Conservation (phyloP, 2,888 invertebrate genomes). For the Phyto melanocephala region DNA sequence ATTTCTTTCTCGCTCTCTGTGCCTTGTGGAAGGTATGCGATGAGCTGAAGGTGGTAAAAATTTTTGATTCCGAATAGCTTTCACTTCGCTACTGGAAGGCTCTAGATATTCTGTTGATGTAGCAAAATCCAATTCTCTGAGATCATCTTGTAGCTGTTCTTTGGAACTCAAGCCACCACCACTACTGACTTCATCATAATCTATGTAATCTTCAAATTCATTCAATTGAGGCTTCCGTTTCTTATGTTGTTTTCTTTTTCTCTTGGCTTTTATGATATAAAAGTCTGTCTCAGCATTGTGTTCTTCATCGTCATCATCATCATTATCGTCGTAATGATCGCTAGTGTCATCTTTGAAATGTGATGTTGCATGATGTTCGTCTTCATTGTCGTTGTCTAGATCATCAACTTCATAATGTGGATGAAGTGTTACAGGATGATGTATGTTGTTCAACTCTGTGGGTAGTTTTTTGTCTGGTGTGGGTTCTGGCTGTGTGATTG, state of each 20-base stretch:
- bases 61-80: slow-evolving; percentile 2
- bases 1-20: neutral
- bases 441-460: slow-evolving; percentile 50
- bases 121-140: slow-evolving; percentile 8
- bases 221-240: slow-evolving; percentile 69
- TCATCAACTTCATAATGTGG: slow-evolving; percentile 28
- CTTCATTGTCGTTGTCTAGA: slow-evolving; percentile 24
- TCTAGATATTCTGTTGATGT: slow-evolving; percentile 3
- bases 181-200: slow-evolving; percentile 36
- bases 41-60: neutral
- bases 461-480: slow-evolving; percentile 46
- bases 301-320: slow-evolving; percentile 62
- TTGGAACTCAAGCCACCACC: slow-evolving; percentile 66
- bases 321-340: slow-evolving; percentile 41
- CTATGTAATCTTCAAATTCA: slow-evolving; percentile 69
- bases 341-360: slow-evolving; percentile 44
- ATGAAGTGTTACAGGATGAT: slow-evolving; percentile 50
- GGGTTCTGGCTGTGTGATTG: slow-evolving; percentile 51
- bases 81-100: neutral
- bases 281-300: slow-evolving; percentile 70
- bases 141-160: slow-evolving; percentile 47
- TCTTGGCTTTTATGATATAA: slow-evolving; percentile 71
- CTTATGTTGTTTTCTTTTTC: slow-evolving; percentile 66
- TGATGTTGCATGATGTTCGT: slow-evolving; percentile 42
- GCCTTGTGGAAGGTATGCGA: slow-evolving; percentile 12